Base-by-base conservation (phyloP, 2,113 vertebrate genomes). In the Pantherophis guttatus region DNA sequence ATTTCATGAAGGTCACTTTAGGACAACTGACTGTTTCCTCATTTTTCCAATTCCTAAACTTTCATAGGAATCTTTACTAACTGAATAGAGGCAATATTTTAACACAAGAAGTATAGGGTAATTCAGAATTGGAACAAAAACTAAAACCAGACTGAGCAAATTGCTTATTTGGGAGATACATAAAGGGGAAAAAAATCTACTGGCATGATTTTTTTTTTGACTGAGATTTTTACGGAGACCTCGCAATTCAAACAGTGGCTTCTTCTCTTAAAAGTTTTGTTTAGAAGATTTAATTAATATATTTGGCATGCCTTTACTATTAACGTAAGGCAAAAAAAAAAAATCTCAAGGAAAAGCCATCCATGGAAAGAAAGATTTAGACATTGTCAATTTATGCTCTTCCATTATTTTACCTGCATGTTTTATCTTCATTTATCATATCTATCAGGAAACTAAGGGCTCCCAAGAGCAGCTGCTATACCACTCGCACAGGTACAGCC, bases 251-350 rank as follows among this genome's bases (percentile, higher is more conserved):
- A 75, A 86, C 87, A 93, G 90, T 10, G 1, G 21, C 19, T 65
- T 54, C 6, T 33, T 93, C 53, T 62, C n/a, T 29, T 88, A 86
- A 88, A 50, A 48, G 93, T 94, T 91, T 93, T 88, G 55, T 33
- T 94, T 92, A 87, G 58, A 89, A 88, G 88, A n/a, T 94, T 96
- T 96, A 97, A 97, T 96, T 91, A 96, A 96, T 96, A 95, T 0
- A 26, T 94, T 92, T 91, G 96, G 94, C 92, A 96, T 95, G 92
- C 96, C 96, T 91, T 95, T 94, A 94, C 94, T 93, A 95, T 93
- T 57, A 91, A 90, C 89, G 94, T 94, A 94, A 96, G 95, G 94
- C 94, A 95, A 94, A 96, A 39, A 39, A 96, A 39, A 39, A 48
- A 48, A 48, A 96, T 91, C 88, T 93, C 94, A 92, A 92, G 88